Conservation (phyloP, 2,797 vertebrate genomes). For the Notolabrus celidotus region DNA sequence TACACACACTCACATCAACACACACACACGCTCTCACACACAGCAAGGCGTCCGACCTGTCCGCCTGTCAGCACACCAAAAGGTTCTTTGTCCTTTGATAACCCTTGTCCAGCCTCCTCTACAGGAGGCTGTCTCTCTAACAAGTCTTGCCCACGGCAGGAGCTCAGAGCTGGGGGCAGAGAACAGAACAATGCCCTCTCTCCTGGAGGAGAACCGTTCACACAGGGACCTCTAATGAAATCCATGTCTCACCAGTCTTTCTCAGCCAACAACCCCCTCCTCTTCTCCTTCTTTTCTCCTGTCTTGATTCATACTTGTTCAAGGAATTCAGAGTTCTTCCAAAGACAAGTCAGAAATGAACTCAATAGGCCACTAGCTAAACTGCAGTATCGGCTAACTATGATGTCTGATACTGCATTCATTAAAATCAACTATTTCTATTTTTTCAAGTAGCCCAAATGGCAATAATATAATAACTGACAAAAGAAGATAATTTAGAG, state of each 20-base stretch:
- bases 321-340: constrained; percentile 26
- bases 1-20: constrained; percentile 29
- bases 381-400: too few species aligned
- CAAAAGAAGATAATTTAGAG: too few species aligned
- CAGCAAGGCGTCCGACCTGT: constrained; percentile 61
- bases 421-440: too few species aligned
- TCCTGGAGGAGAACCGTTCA: constrained; percentile 59
- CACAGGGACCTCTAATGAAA: constrained; percentile 75
- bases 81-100: constrained; percentile 85
- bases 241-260: constrained; percentile 57
- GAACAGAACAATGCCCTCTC: constrained; percentile 71
- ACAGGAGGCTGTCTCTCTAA: constrained; percentile 78
- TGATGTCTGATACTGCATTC: too few species aligned
- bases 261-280: constrained; percentile 30
- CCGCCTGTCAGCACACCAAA: constrained; percentile 82
- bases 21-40: constrained; percentile 31
- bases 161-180: constrained; percentile 68
- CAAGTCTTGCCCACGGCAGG: constrained; percentile 74
- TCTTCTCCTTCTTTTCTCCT: constrained; percentile 21
- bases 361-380: not conserved
- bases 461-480: too few species aligned
- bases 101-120: constrained; percentile 76
- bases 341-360: not conserved
- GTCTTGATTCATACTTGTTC: constrained; percentile 29
- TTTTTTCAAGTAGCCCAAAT: too few species aligned